A percentile compares a stretch with the other conserved stretches of the same genome.
phyloP scores from a whole-genome alignment of 2,113 vertebrate genomes.

The Sander lucioperca region DNA sequence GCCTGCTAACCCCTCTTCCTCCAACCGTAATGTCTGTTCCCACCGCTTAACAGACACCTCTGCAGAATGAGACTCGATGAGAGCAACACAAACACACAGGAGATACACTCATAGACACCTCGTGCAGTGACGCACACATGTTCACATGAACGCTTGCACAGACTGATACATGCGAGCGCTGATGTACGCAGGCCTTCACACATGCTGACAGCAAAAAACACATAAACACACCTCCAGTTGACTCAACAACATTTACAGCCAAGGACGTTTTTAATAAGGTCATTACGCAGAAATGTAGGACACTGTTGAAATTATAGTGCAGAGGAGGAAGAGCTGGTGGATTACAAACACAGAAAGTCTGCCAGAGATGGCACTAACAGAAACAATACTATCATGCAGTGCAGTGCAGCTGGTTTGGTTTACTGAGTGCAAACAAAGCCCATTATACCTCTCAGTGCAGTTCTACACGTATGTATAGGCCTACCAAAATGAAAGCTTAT shows the following conservation, averaged over 20 bases:
- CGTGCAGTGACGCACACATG: constrained; percentile 46
- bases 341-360: constrained; percentile 57
- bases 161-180: constrained; percentile 40
- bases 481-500: constrained; percentile 55
- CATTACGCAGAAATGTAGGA: constrained; percentile 54
- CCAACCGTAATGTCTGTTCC: constrained; percentile 63
- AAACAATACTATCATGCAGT: constrained; percentile 65
- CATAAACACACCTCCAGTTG: constrained; percentile 56
- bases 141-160: constrained; percentile 14
- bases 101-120: constrained; percentile 38
- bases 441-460: constrained; percentile 44
- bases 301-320: constrained; percentile 53
- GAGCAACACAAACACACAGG: constrained; percentile 35
- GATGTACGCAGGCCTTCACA: constrained; percentile 45
- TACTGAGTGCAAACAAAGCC: constrained; percentile 53
- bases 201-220: constrained; percentile 56
- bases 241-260: constrained; percentile 65
- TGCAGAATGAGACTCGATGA: constrained; percentile 37
- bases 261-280: constrained; percentile 63
- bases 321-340: constrained; percentile 47
- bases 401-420: constrained; percentile 64
- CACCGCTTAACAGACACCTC: constrained; percentile 67
- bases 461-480: constrained; percentile 34
- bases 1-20: constrained; percentile 76
- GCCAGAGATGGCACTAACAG: constrained; percentile 59